These are phyloP conservation scores for Trichacis sp. DNA, from an alignment of 2,888 invertebrate species.

Conservation along the genomic window DNA sequence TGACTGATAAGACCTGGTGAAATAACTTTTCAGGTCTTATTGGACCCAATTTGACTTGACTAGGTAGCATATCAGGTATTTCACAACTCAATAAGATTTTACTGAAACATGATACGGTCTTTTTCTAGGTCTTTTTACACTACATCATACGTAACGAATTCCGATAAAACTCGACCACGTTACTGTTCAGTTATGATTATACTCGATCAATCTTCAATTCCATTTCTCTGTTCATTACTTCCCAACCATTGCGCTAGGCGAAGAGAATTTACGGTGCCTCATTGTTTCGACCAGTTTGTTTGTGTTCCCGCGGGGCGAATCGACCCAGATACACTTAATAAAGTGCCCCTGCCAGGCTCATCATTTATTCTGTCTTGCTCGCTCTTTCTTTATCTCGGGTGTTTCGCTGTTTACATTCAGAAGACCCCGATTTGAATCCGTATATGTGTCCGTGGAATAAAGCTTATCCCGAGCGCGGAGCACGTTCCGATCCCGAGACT, in stretches of 20 bases:
- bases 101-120: neutral
- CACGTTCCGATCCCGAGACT: conserved; percentile 57
- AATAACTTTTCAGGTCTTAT: too few species aligned
- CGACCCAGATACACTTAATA: conserved; percentile 35
- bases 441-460: conserved; percentile 54
- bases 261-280: conserved; percentile 27
- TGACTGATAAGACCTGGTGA: too few species aligned
- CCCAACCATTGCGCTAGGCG: conserved; percentile 10
- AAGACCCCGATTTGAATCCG: conserved; percentile 57
- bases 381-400: neutral
- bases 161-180: too few species aligned
- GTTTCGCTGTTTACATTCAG: conserved; percentile 16
- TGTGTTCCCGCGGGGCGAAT: conserved; percentile 21
- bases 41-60: too few species aligned
- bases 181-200: too few species aligned
- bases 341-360: conserved; percentile 17
- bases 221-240: conserved; percentile 2
- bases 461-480: conserved; percentile 55
- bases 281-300: conserved; percentile 27
- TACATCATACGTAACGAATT: too few species aligned
- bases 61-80: too few species aligned
- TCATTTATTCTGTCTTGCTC: conserved; percentile 17
- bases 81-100: neutral
- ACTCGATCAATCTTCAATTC: too few species aligned
- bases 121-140: too few species aligned